phyloP scores from a whole-genome alignment of 64 coral and sea anemone species.

The Hydrozoanthus tunicans region DNA sequence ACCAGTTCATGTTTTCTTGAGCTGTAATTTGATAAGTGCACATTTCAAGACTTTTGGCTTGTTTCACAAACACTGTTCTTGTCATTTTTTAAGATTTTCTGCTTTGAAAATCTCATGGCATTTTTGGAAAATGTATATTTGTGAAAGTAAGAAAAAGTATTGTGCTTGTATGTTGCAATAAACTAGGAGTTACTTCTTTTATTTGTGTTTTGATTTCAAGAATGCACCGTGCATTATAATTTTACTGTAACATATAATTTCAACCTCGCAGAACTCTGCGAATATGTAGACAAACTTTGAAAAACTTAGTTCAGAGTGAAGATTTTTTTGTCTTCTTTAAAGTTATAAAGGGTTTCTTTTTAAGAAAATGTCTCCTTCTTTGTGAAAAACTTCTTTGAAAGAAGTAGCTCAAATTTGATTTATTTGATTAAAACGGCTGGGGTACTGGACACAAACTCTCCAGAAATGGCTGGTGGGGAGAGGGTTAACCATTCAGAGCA shows the following conservation, averaged over 20 bases:
- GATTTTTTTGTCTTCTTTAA: not conserved
- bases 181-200: too few species aligned
- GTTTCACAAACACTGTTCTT: not conserved
- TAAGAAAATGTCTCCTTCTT: not conserved
- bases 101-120: too few species aligned
- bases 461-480: too few species aligned
- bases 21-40: not conserved
- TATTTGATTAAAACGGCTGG: not conserved
- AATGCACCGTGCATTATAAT: too few species aligned
- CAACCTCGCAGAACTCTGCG: too few species aligned
- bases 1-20: not conserved
- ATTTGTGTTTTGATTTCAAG: too few species aligned
- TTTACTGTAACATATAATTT: too few species aligned
- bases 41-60: not conserved
- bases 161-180: too few species aligned
- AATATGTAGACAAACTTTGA: too few species aligned
- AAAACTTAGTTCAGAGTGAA: too few species aligned
- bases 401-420: not conserved
- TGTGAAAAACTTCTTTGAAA: not conserved
- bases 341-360: not conserved
- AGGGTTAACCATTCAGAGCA: too few species aligned
- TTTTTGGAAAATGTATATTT: not conserved
- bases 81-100: too few species aligned
- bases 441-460: not conserved
- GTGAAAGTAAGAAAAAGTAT: not conserved